These are phyloP conservation scores for Xestia c-nigrum DNA, from an alignment of 2,888 invertebrate genomes.

Conservation along the genomic window DNA sequence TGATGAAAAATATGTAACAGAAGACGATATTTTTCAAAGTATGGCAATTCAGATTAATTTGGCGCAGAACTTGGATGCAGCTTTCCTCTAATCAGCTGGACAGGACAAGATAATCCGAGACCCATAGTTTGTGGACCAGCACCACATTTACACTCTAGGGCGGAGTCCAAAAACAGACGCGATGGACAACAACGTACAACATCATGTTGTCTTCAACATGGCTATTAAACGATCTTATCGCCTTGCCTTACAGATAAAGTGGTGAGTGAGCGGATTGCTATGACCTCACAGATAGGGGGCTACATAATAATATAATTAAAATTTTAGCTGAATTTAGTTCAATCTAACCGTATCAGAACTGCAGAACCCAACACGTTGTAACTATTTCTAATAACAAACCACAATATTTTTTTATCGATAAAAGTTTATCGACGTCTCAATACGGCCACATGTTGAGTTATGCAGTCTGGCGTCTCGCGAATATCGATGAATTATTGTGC, in stretches of 20 bases:
- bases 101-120: background rate
- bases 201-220: background rate
- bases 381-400: background rate
- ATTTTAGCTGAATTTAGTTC: background rate
- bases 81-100: background rate
- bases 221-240: background rate
- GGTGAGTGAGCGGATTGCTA: background rate
- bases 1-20: no score
- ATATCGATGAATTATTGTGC: constrained; percentile 86
- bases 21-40: background rate
- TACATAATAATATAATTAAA: no score
- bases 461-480: constrained; percentile 83
- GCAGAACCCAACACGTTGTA: background rate
- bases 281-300: background rate
- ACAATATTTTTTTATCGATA: constrained; percentile 57
- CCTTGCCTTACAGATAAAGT: background rate
- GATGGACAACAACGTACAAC: no score
- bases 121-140: background rate
- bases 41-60: background rate
- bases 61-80: background rate
- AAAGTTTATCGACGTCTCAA: constrained; percentile 59
- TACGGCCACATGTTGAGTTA: constrained; percentile 75
- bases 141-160: background rate
- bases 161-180: background rate
- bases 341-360: background rate